Evolutionary conservation across 1,140 invertebrate genomes (phyloP), one percentile per base, ranked within the genome.

Genomic region (Musca vetustissima): DNA sequence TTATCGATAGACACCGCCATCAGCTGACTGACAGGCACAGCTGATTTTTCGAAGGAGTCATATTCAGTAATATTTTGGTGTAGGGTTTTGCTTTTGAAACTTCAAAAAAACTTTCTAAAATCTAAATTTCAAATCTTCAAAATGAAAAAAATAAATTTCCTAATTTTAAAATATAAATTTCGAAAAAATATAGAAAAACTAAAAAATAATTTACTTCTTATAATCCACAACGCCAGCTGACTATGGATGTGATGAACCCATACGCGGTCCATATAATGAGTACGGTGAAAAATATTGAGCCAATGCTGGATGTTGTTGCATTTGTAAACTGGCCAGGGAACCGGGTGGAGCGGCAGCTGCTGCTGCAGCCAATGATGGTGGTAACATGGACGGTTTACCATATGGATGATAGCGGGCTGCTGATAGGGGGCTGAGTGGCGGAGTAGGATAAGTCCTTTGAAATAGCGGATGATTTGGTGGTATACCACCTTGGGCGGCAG

Each of bases 361-460:
- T 2, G 50, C 67, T 11, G 68, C 74, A 0, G 48, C 69, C 65
- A 82, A 25, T 8, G 78, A 77, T 28, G 79, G 77, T 25, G 81
- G 83, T 71, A 88, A 77, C 76, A 90, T 81, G 72, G 89, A 88
- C 1, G 91, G 89, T 83, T 93, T 93, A 32, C 89, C 89, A 78
- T 96, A 96, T 0, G 94, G 94, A 84, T 96, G 93, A 82, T 94
- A 96, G 36, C 94, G 86, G 8, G 89, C 88, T 11, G 89, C 88
- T 6, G 93, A 91, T 11, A 95, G 83, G 3, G 92, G 92, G 75
- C 92, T 93, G 17, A 95, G 84, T 6, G 94, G 93, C 4, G 93
- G 93, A 9, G 93, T 94, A 0, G 94, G 93, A 80, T 95, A 96
- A n/a, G 89, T 88, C 70, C 90, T 85, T 70, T 91, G 90, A 49